Evolutionary conservation across 1,140 invertebrate genomes (phyloP).

Genomic region (Zaprionus gabonicus): DNA sequence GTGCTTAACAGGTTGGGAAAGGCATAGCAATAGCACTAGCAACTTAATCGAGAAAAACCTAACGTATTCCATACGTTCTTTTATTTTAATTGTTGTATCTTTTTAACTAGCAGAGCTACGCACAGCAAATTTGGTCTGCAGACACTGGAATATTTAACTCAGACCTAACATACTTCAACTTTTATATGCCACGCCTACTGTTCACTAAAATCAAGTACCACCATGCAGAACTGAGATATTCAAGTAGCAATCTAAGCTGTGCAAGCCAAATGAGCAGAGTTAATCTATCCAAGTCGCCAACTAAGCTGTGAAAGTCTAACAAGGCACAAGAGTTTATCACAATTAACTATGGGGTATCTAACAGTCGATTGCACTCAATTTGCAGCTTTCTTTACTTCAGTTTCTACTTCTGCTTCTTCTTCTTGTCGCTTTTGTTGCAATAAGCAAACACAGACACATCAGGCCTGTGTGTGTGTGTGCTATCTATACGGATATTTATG

Average conservation of each 20-base stretch:
- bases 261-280: not conserved
- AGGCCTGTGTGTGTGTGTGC: constrained; percentile 9
- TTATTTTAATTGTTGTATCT: not conserved
- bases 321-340: too few relatives aligned
- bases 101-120: not conserved
- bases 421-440: constrained; percentile 24
- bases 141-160: not conserved
- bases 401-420: constrained; percentile 24
- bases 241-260: not conserved
- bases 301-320: not conserved
- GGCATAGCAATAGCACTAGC: not conserved
- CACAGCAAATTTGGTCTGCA: not conserved
- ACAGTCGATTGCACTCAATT: not conserved
- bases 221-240: not conserved
- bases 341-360: not conserved
- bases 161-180: not conserved
- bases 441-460: constrained; percentile 32
- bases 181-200: not conserved
- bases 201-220: not conserved
- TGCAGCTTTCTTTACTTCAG: constrained; percentile 13
- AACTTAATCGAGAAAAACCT: rapidly evolving
- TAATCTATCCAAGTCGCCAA: not conserved
- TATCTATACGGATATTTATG: constrained; percentile 69
- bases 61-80: not conserved
- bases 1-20: not conserved